Evolutionary conservation across 92 coral and sea anemone genomes (phyloP), one percentile per base, ranked within the genome.

Genomic region (Montipora capitata): DNA sequence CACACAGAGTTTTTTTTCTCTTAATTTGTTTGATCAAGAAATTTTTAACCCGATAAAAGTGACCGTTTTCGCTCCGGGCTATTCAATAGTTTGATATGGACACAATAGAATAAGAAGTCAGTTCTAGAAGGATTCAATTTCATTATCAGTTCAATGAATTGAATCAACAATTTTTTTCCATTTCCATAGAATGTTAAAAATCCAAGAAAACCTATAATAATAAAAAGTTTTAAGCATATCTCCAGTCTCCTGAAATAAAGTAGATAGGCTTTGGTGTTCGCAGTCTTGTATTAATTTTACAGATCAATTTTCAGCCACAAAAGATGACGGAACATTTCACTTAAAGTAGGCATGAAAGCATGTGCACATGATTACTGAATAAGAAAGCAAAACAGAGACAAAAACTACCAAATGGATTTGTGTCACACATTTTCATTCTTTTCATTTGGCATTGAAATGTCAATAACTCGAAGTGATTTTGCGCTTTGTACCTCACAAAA

Each of bases 241-340:
- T 52, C 76, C 4, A 27, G 51, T 40, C 39, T 68, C 18, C 10
- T 16, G 41, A 44, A 45, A 12, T 15, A 78, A 80, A 13, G 58
- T 16, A 65, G 14, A 49, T 68, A 27, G 7, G 43, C 18, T 18
- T 15, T 4, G 11, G 18, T 17, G 40, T 10, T 62, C 65, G 51
- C 41, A 16, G 54, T 78, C 71, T 12, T 78, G 35, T 27, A 63
- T 78, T 39, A 62, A 78, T 42, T 62, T 78, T 78, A 41, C 56
- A 42, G 11, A 78, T 62, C 54, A 4, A 10, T 42, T 71, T 71
- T 12, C 17, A 5, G 41, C 41, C 5, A 78, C 20, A 62, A 78
- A 10, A 10, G 14, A 66, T 10, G 58, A 78, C 41, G n/a, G n/a
- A 45, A 11, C 45, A 35, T 52, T 49, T 56, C n/a, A 6, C 35